Evolutionary conservation across 2,888 invertebrate genomes (phyloP).

Genomic region (Eristalis arbustorum): DNA sequence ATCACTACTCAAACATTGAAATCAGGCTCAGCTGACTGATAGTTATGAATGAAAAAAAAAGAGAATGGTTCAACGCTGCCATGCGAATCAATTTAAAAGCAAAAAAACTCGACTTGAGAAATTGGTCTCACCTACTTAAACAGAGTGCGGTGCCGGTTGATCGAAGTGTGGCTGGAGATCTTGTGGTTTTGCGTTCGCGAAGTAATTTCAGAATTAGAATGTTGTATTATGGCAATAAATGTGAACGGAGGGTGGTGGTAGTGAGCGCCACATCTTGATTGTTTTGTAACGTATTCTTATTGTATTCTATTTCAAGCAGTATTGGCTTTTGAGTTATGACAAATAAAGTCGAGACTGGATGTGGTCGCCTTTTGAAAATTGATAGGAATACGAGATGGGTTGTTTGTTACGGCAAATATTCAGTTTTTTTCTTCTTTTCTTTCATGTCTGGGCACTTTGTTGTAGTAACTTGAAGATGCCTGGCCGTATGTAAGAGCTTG

Average conservation of each 20-base stretch:
- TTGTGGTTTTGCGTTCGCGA: conserved; percentile 56
- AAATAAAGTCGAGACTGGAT: conserved; percentile 8
- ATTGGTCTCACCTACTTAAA: conserved; percentile 61
- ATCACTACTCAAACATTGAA: conserved; percentile 8
- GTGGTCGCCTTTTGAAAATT: not conserved
- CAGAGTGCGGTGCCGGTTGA: conserved; percentile 17
- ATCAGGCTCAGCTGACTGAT: conserved; percentile 23
- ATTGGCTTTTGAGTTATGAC: not conserved
- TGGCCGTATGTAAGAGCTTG: conserved; percentile 38
- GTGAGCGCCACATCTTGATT: conserved; percentile 24
- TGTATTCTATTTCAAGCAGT: not conserved
- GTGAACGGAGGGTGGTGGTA: not conserved
- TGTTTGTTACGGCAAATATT: not conserved
- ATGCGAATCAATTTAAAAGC: conserved; percentile 61
- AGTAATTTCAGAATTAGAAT: conserved; percentile 59
- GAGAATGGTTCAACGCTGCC: conserved; percentile 34
- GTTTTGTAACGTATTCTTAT: conserved; percentile 34
- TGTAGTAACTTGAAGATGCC: not conserved
- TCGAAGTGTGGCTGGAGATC: conserved; percentile 42
- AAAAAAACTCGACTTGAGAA: conserved; percentile 30
- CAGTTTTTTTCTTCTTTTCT: not conserved
- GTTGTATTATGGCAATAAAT: conserved; percentile 28
- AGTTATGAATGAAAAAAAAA: conserved; percentile 5
- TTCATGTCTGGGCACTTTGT: not conserved
- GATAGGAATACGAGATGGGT: conserved; percentile 11